These are phyloP conservation scores for Arenaria interpres DNA, from an alignment of 2,113 vertebrate species.

Conservation along the genomic window DNA sequence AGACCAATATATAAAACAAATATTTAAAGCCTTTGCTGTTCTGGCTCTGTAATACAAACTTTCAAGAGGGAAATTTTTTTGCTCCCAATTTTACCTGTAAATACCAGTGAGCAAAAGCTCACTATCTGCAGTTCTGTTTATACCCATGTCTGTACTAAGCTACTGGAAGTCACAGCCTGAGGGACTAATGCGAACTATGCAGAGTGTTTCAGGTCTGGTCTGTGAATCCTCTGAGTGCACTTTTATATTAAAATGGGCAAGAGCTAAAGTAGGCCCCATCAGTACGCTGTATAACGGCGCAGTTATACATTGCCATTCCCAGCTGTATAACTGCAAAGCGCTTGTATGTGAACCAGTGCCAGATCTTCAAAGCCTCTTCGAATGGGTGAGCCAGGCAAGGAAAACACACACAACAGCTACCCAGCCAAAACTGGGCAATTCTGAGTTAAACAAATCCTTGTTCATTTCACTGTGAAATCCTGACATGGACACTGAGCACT, in stretches of 20 bases:
- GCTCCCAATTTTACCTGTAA: background rate
- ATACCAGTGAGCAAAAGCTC: background rate
- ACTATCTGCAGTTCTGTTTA: background rate
- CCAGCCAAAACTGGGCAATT: background rate
- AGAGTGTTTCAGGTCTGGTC: background rate
- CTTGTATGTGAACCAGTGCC: background rate
- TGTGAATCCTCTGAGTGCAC: background rate
- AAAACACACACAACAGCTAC: background rate
- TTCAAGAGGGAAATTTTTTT: background rate
- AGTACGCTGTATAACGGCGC: background rate
- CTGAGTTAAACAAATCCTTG: background rate
- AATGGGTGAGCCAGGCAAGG: background rate
- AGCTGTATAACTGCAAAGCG: background rate
- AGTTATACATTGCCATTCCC: background rate
- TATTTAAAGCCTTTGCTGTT: background rate
- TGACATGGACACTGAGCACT: background rate
- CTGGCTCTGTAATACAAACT: background rate
- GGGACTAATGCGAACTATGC: background rate
- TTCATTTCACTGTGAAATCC: constrained; percentile 13
- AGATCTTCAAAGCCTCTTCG: background rate
- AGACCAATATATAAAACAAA: background rate
- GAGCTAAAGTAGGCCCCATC: background rate
- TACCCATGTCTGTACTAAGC: background rate
- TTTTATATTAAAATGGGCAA: background rate
- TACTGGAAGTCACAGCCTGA: background rate